These are phyloP conservation scores for Notothenia rossii DNA, from an alignment of 2,113 vertebrate species.

Conservation along the genomic window DNA sequence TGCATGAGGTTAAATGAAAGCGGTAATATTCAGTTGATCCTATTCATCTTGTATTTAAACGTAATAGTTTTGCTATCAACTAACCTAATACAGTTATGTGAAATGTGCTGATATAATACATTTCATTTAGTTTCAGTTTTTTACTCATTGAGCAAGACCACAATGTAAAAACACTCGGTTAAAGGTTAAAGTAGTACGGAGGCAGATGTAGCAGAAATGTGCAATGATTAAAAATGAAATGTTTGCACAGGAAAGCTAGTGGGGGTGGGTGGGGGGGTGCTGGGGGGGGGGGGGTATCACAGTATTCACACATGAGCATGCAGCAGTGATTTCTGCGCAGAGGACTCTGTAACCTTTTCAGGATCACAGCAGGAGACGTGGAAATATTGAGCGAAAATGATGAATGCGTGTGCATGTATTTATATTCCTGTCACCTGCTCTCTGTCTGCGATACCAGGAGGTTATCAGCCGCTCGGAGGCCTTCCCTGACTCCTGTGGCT, in stretches of 20 bases:
- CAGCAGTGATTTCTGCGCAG: background rate
- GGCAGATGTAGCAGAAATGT: conserved; percentile 54
- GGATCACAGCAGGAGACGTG: background rate
- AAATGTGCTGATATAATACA: no score
- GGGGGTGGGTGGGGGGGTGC: no score
- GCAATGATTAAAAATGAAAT: conserved; percentile 56
- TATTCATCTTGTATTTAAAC: no score
- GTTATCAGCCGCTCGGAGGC: conserved; percentile 31
- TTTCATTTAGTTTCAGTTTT: no score
- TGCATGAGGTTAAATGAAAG: no score
- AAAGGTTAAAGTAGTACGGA: conserved; percentile 2
- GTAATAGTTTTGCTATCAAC: no score
- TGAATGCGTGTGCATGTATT: background rate
- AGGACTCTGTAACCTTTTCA: conserved; percentile 5
- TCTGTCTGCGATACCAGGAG: conserved; percentile 6
- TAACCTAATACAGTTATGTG: no score
- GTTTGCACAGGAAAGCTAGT: conserved; percentile 17
- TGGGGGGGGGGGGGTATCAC: background rate
- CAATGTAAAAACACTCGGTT: no score
- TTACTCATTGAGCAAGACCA: no score
- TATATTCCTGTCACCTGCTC: conserved; percentile 4
- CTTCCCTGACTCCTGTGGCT: conserved; percentile 25
- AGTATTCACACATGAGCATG: background rate
- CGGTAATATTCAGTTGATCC: no score
- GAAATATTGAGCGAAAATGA: conserved; percentile 2